Base-by-base conservation (phyloP, 2,888 invertebrate species). In the Xanthostigma xanthostigma region DNA sequence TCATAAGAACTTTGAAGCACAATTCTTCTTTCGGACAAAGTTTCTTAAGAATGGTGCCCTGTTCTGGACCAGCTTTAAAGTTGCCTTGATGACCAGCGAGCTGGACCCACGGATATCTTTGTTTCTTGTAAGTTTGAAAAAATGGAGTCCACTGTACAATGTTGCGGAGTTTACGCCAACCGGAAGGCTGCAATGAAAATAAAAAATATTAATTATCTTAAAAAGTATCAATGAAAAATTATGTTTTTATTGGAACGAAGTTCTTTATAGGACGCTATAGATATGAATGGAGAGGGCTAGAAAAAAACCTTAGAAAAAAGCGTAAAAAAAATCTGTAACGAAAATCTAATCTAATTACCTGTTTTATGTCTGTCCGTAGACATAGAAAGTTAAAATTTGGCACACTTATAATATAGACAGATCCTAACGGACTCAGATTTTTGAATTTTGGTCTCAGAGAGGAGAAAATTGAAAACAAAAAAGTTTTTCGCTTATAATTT, bases 141-240 rank as follows among this genome's bases (percentile, higher is more conserved):
- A 95, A 95, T 39, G 94, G 94, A 41, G 93, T 92, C 91, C 94
- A 93, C 64, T 92, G 91, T 33, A 95, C 92, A 53, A 93, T 91
- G 64, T 90, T 93, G 46, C 92, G 78, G 41, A 95, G 78, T 67
- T 93, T 94, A 53, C 90, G 78, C 94, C 94, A 95, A 64, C 91
- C 89, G 33, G 91, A 91, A 58, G 85, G 83, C 91, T 92, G 76
- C 37, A 81, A 79, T 54, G 57, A 57, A 58, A 55, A 56, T 52
- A 54, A 58, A 52, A 54, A 52, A 45, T 45, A 48, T 50, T 55
- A 54, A 53, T 44, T 41, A 49, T 44, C 35, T 48, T 17, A 11
- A 41, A 45, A 41, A 44, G 42, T 12, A 37, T 34, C 27, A 34
- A 36, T 39, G 41, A 14, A 33, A 35, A 46, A 41, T 12, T 37